phyloP scores from a whole-genome alignment of 2,888 invertebrate species.

The Synanthedon vespiformis region DNA sequence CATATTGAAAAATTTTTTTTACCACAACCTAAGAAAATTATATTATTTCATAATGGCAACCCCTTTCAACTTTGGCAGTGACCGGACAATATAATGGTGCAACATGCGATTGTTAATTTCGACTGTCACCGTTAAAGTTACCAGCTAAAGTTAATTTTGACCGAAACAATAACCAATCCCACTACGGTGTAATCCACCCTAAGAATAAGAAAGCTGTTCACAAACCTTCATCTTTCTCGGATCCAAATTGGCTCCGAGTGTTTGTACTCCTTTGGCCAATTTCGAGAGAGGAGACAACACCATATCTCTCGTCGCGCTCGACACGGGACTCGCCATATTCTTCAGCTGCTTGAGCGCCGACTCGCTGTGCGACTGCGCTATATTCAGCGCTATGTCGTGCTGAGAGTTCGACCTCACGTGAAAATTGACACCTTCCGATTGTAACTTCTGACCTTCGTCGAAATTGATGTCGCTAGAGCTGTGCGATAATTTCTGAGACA shows the following conservation, averaged over 20 bases:
- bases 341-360: constrained; percentile 79
- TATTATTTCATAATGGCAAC: too few species aligned
- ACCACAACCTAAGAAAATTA: too few species aligned
- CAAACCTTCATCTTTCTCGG: constrained; percentile 78
- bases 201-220: too few species aligned
- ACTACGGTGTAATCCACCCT: too few species aligned
- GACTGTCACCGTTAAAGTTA: too few species aligned
- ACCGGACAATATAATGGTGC: too few species aligned
- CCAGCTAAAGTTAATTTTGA: too few species aligned
- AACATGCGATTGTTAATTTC: too few species aligned
- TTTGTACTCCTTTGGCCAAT: constrained; percentile 88
- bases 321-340: constrained; percentile 76
- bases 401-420: constrained; percentile 71
- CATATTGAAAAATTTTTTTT: too few species aligned
- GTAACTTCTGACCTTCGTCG: constrained; percentile 20
- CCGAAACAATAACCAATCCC: too few species aligned
- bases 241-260: constrained; percentile 86
- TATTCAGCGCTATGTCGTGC: constrained; percentile 77
- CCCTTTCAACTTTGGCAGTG: too few species aligned
- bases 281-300: constrained; percentile 83
- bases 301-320: constrained; percentile 73
- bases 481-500: constrained; percentile 76
- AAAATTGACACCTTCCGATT: constrained; percentile 25
- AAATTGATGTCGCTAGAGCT: constrained; percentile 76
- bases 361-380: constrained; percentile 84